Conservation (phyloP, 1,140 invertebrate species). For the Heliconius hermathena region DNA sequence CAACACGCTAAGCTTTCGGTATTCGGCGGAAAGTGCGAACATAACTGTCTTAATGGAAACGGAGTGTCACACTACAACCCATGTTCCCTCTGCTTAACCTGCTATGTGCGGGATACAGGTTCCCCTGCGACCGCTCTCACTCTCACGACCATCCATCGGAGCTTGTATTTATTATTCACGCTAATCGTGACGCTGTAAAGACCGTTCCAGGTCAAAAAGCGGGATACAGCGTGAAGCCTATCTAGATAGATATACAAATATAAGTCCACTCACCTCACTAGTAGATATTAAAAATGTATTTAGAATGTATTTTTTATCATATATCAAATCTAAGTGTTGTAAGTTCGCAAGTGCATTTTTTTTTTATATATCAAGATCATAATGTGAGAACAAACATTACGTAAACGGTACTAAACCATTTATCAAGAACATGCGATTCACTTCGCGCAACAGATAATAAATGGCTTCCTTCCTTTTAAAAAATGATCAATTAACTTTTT, state of each 20-base stretch:
- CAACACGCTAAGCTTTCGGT: no score
- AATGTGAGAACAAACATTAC: constrained; percentile 29
- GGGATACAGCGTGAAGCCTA: no score
- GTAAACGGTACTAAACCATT: constrained; percentile 16
- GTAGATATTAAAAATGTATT: not conserved
- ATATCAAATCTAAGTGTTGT: not conserved
- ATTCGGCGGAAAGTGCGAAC: no score
- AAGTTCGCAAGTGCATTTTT: constrained; percentile 5
- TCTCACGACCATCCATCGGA: no score
- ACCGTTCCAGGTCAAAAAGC: no score
- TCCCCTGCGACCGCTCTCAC: no score
- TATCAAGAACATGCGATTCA: constrained; percentile 24
- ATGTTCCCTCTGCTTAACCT: no score
- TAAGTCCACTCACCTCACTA: not conserved
- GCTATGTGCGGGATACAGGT: no score
- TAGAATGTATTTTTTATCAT: not conserved
- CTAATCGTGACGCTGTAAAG: no score
- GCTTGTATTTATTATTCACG: no score
- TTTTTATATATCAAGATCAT: not conserved
- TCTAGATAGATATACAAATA: not conserved
- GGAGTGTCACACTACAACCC: no score
- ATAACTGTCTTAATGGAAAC: no score
- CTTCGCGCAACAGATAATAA: constrained; percentile 27
- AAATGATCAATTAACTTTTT: constrained; percentile 14
- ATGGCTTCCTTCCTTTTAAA: constrained; percentile 20